Base-by-base conservation (phyloP, 2,113 vertebrate species). In the Struthidea cinerea region DNA sequence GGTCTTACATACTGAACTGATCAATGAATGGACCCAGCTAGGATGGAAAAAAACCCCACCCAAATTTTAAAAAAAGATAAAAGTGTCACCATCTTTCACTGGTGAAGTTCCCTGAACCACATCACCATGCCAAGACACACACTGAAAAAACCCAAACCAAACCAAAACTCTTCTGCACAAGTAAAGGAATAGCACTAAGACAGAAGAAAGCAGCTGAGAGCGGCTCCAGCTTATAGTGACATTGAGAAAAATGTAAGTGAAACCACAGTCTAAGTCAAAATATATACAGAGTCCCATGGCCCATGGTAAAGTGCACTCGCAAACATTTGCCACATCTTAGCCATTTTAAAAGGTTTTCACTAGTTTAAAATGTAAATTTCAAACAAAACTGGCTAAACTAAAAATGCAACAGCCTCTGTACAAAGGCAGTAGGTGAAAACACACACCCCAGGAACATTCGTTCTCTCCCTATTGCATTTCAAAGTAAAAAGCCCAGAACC, bases 11-110 rank as follows among this genome's bases (percentile, higher is more conserved):
- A 30, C 20, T 32, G 16, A 60, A 69, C 7, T 55, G 27, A 84
- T 23, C 42, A 89, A 33, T 11, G 18, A 88, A 73, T 7, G 10
- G 16, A 69, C 4, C 4, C 33, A 88, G 16, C 9, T 9, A 47
- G 8, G 7, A 33, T 4, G 8, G 2, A 13, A n/a, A 27, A 46
- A n/a, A 16, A 1, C 0, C 7, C 1, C 50, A 28, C 12, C 0
- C 44, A 44, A 50, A 65, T 15, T 3, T 0, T 4, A 81, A 68
- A 32, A 50, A 35, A 33, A 16, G 1, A 46, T 4, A 39, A 32
- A 53, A 68, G 6, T 7, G 5, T 32, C 10, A 24, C 23, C 9
- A 7, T 24, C 18, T 83, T 92, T 63, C 35, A 70, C 28, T 46
- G 26, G 4, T 3, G 50, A 67, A 50, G 19, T 33, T 65, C 23